Percentiles rank a stretch among this genome's conserved stretches.
phyloP scores from a whole-genome alignment of 2,888 invertebrate species.

The Pantelozetes paolii region DNA sequence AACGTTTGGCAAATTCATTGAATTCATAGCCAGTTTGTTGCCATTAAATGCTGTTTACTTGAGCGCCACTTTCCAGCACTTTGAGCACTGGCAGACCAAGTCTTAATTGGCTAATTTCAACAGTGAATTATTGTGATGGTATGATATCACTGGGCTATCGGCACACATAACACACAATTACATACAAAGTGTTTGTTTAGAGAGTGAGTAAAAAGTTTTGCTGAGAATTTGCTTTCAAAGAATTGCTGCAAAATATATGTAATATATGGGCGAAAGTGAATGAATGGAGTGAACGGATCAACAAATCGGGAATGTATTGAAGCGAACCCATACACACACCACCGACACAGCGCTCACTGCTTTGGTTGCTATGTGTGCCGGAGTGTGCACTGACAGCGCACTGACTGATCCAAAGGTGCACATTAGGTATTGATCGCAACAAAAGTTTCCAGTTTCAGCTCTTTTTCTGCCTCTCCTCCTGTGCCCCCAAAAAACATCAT shows the following conservation, averaged over 20 bases:
- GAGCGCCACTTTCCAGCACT: slow-evolving; percentile 16
- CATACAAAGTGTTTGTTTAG: not conserved
- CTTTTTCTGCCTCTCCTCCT: not conserved
- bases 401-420: slow-evolving; percentile 1
- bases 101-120: slow-evolving; percentile 27
- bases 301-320: slow-evolving; percentile 17
- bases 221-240: not conserved
- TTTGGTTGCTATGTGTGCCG: not conserved
- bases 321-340: slow-evolving; percentile 7
- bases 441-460: slow-evolving; percentile 13
- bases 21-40: slow-evolving; percentile 11
- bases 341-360: not conserved
- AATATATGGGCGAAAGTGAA: slow-evolving; percentile 28
- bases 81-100: not conserved
- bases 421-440: slow-evolving; percentile 10
- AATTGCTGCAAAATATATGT: not conserved
- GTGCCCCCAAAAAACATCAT: not conserved
- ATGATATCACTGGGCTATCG: slow-evolving; percentile 22
- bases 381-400: not conserved
- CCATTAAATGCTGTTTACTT: slow-evolving; percentile 16
- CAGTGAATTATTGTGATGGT: slow-evolving; percentile 30
- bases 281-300: not conserved
- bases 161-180: slow-evolving; percentile 5
- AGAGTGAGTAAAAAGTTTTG: not conserved
- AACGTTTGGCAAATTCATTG: no score